Percentiles rank a stretch among this genome's conserved stretches.
Evolutionary conservation across 2,113 vertebrate species (phyloP).

Genomic region (Callaeas wilsoni): DNA sequence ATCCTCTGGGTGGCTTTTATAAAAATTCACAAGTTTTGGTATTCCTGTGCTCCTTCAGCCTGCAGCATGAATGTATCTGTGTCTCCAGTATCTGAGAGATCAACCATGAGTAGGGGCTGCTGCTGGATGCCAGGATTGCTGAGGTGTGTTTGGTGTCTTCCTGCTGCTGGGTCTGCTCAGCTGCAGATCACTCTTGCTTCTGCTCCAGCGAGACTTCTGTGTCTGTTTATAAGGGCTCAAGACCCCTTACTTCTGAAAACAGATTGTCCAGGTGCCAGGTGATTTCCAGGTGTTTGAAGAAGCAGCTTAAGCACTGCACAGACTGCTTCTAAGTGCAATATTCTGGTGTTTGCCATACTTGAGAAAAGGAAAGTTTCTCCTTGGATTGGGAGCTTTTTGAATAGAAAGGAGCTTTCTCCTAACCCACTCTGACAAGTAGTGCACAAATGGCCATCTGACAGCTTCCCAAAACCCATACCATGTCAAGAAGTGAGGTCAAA

Average conservation of each 20-base stretch:
- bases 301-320: neutral
- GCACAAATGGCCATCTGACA: neutral
- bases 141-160: neutral
- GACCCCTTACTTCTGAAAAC: neutral
- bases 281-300: neutral
- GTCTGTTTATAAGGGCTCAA: neutral
- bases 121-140: neutral
- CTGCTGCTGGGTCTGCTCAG: neutral
- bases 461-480: neutral
- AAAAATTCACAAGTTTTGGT: neutral
- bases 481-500: neutral
- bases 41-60: neutral
- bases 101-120: neutral
- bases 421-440: neutral
- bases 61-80: neutral
- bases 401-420: neutral
- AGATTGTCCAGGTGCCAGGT: neutral
- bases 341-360: neutral
- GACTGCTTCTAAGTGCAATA: neutral
- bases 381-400: neutral
- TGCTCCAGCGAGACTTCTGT: neutral
- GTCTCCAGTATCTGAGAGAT: neutral
- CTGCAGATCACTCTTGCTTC: neutral
- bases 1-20: neutral
- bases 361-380: neutral